Evolutionary conservation across 2,888 invertebrate genomes (phyloP), one percentile per base, ranked within the genome.

Genomic region (Seira sanloemensis): DNA sequence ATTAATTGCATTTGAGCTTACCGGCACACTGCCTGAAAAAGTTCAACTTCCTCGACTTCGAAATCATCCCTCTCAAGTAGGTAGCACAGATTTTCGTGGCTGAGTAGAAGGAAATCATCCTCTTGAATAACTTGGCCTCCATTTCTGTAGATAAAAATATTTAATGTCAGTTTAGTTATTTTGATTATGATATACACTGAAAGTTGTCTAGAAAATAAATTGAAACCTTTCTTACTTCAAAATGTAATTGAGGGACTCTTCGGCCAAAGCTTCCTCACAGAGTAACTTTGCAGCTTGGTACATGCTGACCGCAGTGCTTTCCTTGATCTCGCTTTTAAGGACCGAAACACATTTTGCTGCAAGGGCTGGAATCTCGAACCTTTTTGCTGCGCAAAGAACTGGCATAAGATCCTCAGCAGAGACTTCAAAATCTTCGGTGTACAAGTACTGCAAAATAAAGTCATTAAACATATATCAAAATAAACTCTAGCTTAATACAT

Each of bases 361-460:
- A 24, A 87, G 73, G 12, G 86, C 77, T 7, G 87, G 83, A 1
- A 87, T 86, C 69, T 87, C 86, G 25, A 87, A 87, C 23, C 86
- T 18, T 50, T 87, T 87, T 21, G 87, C 87, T 46, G 87, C 86
- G 50, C 87, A 87, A 2, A 87, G 74, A n/a, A 87, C 87, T 19
- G 87, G 87, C 87, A 87, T 87, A 66, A 87, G 69, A 24, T 87
- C 87, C 23, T 87, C 87, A 26, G 85, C 86, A 2, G 86, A 85
- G 1, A 86, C 86, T 66, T 87, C 87, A 72, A 87, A 87, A 65
- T 87, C 87, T 58, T 87, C 87, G 21, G 85, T 82, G 74, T 87
- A 87, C 75, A 87, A 75, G n/a, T 58, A 58, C 58, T 58, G n/a
- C 9, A 58, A 58, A 2, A 58, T 58, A 37, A 37, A 37, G 37